Evolutionary conservation across 2,797 vertebrate species (phyloP), one percentile per base, ranked within the genome.

Genomic region (Hydrolagus colliei): DNA sequence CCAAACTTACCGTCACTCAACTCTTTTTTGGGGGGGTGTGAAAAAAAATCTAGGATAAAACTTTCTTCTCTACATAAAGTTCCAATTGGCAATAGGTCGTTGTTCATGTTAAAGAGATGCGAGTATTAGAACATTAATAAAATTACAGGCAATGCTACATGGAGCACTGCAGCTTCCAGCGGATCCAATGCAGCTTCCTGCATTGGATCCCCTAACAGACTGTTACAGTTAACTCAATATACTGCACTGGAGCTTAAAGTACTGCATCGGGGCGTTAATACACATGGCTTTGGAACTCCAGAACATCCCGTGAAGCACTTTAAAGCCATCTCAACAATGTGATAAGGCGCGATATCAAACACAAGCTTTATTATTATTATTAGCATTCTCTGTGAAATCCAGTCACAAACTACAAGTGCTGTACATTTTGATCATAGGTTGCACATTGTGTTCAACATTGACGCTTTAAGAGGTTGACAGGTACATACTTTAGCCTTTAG

Each of bases 81-180:
- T 67, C 12, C 65, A 13, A n/a, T 18, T 71, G 32, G 8, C 9
- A 71, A 82, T 32, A 27, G 27, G 35, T 82, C 27, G 27, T 82
- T 35, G 67, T n/a, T n/a, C n/a, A 67, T 82, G 62, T 67, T 82
- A 82, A 82, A 71, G 78, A n/a, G 78, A 52, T 63, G 16, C 12
- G 27, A 27, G 27, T 27, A 27, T 27, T 27, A 27, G 27, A 27
- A 27, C 27, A 27, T 27, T 27, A 27, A 27, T 0, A 27, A 27
- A 27, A 27, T 27, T 27, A 27, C 27, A 27, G 27, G 27, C 27
- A 27, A 27, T 27, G 27, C 27, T 27, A 27, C 27, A 27, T 27
- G 27, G 27, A 27, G 27, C 27, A 27, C 27, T 27, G 27, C 27
- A 27, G 27, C 27, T 27, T 27, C 27, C 27, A 27, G 27, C 27